phyloP scores from a whole-genome alignment of 2,888 invertebrate species.

The Odontocolon sp. region DNA sequence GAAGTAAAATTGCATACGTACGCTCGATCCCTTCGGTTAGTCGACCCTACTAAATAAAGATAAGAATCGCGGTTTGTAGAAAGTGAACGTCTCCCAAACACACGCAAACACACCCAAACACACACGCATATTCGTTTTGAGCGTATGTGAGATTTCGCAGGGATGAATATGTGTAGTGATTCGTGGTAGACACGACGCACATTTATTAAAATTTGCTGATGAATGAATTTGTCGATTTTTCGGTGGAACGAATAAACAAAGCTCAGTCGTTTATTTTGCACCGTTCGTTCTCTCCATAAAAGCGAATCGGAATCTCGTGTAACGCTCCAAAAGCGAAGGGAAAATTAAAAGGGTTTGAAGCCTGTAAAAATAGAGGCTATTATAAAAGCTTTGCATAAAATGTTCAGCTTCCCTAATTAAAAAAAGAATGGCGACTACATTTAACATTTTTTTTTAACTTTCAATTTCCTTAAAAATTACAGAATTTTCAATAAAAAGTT shows the following conservation, averaged over 20 bases:
- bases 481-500: too few species aligned
- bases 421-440: too few species aligned
- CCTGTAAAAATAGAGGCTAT: conserved; percentile 2
- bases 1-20: conserved; percentile 7
- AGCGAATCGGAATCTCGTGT: not conserved
- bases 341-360: conserved; percentile 6
- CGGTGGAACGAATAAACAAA: not conserved
- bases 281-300: not conserved
- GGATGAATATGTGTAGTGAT: not conserved
- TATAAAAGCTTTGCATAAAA: conserved; percentile 8
- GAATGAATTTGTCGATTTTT: conserved; percentile 57
- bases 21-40: conserved; percentile 23
- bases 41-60: conserved; percentile 45
- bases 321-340: conserved; percentile 1
- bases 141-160: too few species aligned
- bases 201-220: conserved; percentile 62
- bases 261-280: too few species aligned
- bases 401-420: too few species aligned
- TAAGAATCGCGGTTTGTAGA: conserved; percentile 45
- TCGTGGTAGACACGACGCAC: conserved; percentile 11
- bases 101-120: too few species aligned
- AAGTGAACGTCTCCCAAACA: conserved; percentile 18
- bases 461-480: too few species aligned
- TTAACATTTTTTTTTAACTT: too few species aligned
- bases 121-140: too few species aligned